These are phyloP conservation scores for Eulemur mongoz DNA, from an alignment of 2,797 vertebrate genomes.

Conservation along the genomic window DNA sequence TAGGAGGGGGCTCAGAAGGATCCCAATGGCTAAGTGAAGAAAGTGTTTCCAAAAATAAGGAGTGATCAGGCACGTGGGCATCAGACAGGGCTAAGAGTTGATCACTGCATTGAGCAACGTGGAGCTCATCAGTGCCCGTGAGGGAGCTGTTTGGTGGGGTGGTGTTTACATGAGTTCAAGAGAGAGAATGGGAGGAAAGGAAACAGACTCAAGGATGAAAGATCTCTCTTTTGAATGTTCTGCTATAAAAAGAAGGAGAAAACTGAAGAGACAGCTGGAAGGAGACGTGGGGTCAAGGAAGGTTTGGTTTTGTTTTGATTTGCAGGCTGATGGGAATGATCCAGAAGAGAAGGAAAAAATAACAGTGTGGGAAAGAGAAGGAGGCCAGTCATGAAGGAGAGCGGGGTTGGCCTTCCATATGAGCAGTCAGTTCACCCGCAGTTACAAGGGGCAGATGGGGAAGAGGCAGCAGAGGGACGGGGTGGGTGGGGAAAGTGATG, in stretches of 20 bases:
- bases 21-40: neutral
- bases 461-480: neutral
- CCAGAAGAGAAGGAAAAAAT: neutral
- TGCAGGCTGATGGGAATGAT: constrained; percentile 2
- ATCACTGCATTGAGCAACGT: neutral
- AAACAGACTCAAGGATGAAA: constrained; percentile 23
- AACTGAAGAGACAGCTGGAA: neutral
- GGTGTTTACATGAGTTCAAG: neutral
- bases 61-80: neutral
- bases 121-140: neutral
- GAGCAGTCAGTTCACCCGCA: neutral
- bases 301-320: constrained; percentile 38
- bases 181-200: neutral
- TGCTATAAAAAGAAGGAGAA: constrained; percentile 39
- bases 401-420: neutral
- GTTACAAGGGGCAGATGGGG: neutral
- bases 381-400: neutral
- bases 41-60: neutral
- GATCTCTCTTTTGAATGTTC: constrained; percentile 29
- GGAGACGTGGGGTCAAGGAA: neutral
- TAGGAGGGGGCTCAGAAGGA: neutral
- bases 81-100: neutral
- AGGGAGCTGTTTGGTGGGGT: neutral
- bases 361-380: neutral
- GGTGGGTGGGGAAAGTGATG: neutral